phyloP scores from a whole-genome alignment of 2,113 vertebrate species.

The Gymnarchus niloticus region DNA sequence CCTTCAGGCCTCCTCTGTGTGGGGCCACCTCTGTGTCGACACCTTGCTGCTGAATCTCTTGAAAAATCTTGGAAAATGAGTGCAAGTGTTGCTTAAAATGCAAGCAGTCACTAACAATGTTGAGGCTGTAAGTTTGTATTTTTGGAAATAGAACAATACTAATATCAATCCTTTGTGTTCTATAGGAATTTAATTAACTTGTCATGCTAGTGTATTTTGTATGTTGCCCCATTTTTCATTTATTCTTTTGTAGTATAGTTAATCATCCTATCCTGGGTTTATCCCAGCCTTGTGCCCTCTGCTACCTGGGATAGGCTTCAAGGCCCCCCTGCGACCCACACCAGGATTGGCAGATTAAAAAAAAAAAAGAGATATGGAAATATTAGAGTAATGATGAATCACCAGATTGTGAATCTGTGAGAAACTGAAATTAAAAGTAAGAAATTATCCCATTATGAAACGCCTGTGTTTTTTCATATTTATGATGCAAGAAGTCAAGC shows the following conservation, averaged over 20 bases:
- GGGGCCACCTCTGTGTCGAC: not conserved
- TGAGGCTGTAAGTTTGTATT: not conserved
- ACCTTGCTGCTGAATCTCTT: not conserved
- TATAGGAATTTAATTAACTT: not conserved
- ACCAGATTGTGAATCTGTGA: not conserved
- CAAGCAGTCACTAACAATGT: not conserved
- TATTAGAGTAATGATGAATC: not conserved
- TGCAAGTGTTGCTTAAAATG: not conserved
- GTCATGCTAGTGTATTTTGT: not conserved
- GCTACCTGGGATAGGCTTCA: too few species aligned
- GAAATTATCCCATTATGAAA: not conserved
- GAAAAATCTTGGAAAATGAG: not conserved
- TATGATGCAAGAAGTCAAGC: not conserved
- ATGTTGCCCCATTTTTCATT: not conserved
- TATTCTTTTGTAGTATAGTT: not conserved
- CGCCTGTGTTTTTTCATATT: not conserved
- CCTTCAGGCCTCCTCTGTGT: not conserved
- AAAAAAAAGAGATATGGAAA: too few species aligned
- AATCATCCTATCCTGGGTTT: too few species aligned
- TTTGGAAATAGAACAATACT: not conserved
- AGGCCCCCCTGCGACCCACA: too few species aligned
- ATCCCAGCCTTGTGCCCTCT: too few species aligned
- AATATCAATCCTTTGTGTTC: too few species aligned
- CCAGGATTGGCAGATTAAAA: too few species aligned
- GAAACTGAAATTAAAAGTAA: not conserved